These are phyloP conservation scores for Bambusicola thoracicus DNA, from an alignment of 2,113 vertebrate genomes.

Conservation along the genomic window DNA sequence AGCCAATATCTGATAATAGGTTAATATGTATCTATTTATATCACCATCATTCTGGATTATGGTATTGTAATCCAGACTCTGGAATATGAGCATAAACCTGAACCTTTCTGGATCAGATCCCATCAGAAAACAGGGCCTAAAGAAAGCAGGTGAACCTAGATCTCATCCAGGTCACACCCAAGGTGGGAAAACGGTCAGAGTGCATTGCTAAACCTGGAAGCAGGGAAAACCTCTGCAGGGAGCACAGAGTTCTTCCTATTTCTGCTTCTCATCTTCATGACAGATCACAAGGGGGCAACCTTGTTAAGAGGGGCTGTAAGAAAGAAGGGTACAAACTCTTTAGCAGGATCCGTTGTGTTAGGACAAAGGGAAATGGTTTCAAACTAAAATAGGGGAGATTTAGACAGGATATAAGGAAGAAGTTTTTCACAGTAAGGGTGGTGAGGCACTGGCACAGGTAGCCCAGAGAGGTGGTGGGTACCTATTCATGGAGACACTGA, in stretches of 20 bases:
- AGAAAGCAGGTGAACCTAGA: neutral
- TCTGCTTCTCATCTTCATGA: neutral
- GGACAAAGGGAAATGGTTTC: too few relatives aligned
- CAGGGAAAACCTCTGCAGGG: neutral
- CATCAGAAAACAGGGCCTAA: neutral
- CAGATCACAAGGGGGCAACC: neutral
- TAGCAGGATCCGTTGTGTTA: too few relatives aligned
- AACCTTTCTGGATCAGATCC: neutral
- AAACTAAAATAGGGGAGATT: too few relatives aligned
- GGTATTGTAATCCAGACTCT: neutral
- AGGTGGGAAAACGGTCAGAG: neutral
- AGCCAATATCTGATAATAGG: too few relatives aligned
- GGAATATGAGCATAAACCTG: neutral
- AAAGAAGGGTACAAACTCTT: too few relatives aligned
- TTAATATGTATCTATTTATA: neutral
- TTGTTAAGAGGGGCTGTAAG: too few relatives aligned
- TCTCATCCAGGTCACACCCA: fast-evolving
- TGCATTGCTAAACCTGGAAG: neutral
- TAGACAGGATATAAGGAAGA: too few relatives aligned
- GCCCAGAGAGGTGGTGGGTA: too few relatives aligned
- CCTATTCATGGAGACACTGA: too few relatives aligned
- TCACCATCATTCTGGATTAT: neutral
- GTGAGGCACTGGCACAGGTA: too few relatives aligned
- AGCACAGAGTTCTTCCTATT: neutral
- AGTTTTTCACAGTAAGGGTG: too few relatives aligned